These are phyloP conservation scores for Clitarchus hookeri DNA, from an alignment of 2,888 invertebrate species.

Conservation along the genomic window DNA sequence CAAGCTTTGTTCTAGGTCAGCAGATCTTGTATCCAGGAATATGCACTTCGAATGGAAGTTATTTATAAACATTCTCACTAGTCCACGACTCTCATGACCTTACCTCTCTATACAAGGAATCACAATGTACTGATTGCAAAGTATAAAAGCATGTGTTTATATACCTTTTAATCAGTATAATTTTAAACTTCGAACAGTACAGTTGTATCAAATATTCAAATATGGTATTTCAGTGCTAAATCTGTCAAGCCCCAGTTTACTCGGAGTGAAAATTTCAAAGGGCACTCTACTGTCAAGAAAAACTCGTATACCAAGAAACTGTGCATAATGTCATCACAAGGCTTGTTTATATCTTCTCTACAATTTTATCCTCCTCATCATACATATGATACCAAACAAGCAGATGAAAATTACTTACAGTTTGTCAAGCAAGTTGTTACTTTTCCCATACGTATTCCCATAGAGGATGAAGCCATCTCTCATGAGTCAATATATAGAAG, in stretches of 20 bases:
- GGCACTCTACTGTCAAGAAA: too few species aligned
- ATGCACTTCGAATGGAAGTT: not conserved
- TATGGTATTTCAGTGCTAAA: too few species aligned
- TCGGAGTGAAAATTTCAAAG: too few species aligned
- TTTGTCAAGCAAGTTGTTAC: not conserved
- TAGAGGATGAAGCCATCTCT: not conserved
- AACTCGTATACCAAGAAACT: too few species aligned
- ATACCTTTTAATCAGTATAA: not conserved
- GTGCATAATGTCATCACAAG: too few species aligned
- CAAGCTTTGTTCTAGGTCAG: too few species aligned
- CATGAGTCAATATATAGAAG: not conserved
- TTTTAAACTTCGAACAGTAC: too few species aligned
- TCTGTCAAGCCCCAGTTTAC: too few species aligned
- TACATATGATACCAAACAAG: too few species aligned
- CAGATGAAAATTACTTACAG: not conserved
- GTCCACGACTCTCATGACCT: not conserved
- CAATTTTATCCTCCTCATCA: too few species aligned
- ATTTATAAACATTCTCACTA: not conserved
- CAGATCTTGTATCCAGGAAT: not conserved
- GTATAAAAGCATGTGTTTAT: not conserved
- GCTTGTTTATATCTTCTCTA: too few species aligned
- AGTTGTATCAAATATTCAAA: too few species aligned
- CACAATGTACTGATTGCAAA: not conserved
- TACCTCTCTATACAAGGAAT: not conserved
- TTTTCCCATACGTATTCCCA: not conserved